A percentile compares a stretch with the other conserved stretches of the same genome.
These are phyloP conservation scores for Sturnus vulgaris DNA, from an alignment of 2,113 vertebrate species.

Conservation along the genomic window DNA sequence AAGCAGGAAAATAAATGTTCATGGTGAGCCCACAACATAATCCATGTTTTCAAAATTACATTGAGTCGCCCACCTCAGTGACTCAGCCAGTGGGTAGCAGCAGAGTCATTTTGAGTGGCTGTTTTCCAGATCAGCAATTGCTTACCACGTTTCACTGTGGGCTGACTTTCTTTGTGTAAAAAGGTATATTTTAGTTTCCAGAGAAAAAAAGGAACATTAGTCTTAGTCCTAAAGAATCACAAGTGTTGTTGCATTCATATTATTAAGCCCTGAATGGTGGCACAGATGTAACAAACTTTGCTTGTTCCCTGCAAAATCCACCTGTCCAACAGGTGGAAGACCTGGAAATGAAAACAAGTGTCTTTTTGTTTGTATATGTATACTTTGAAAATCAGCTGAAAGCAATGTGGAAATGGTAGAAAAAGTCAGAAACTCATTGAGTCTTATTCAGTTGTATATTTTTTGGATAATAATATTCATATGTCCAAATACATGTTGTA, in stretches of 20 bases:
- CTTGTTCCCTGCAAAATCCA: not conserved
- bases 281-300: not conserved
- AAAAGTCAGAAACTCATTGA: not conserved
- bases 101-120: conserved; percentile 11
- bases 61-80: conserved; percentile 44
- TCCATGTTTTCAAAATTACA: conserved; percentile 1
- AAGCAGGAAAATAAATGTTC: not conserved
- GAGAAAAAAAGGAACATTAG: not conserved
- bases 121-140: conserved; percentile 14
- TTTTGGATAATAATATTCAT: not conserved
- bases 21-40: not conserved
- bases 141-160: not conserved
- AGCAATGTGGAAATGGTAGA: not conserved
- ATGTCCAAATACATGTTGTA: not conserved
- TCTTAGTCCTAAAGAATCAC: not conserved
- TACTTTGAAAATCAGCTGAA: not conserved
- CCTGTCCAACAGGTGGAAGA: not conserved
- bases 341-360: not conserved
- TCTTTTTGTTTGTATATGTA: not conserved
- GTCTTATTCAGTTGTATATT: not conserved
- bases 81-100: conserved; percentile 44
- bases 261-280: not conserved
- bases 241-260: not conserved
- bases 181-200: not conserved
- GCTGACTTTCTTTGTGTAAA: not conserved